Conservation (phyloP, 2,888 invertebrate genomes). For the Pediacus dermestoides region DNA sequence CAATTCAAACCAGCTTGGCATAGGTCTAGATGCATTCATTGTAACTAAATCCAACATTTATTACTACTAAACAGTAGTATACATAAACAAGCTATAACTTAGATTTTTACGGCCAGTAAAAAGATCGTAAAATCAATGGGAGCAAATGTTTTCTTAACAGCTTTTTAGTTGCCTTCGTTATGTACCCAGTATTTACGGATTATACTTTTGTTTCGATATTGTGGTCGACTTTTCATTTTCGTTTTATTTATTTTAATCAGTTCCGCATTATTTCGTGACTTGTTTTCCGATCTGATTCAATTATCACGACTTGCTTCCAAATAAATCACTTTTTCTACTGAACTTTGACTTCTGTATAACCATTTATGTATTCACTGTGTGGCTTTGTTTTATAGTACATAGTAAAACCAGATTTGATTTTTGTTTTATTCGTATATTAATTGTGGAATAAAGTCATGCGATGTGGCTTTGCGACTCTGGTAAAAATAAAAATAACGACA, state of each 20-base stretch:
- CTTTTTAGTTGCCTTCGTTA: slow-evolving; percentile 18
- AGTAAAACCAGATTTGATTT: too few relatives aligned
- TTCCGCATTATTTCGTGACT: slow-evolving; percentile 42
- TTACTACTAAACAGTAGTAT: slow-evolving; percentile 50
- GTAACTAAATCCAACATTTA: slow-evolving; percentile 43
- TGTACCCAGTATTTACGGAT: background rate
- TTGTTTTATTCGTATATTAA: too few relatives aligned
- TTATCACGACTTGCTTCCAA: slow-evolving; percentile 41
- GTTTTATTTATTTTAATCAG: slow-evolving; percentile 26
- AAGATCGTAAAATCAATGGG: slow-evolving; percentile 51
- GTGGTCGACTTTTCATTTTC: background rate
- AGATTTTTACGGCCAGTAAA: slow-evolving; percentile 51
- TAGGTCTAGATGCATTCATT: slow-evolving; percentile 43
- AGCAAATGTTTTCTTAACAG: slow-evolving; percentile 40
- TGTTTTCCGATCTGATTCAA: slow-evolving; percentile 41
- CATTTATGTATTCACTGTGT: slow-evolving; percentile 14
- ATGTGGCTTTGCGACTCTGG: too few relatives aligned
- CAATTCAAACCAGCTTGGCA: slow-evolving; percentile 43
- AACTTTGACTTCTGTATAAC: slow-evolving; percentile 17
- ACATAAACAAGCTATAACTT: slow-evolving; percentile 52
- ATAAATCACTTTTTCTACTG: slow-evolving; percentile 24
- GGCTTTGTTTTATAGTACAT: too few relatives aligned
- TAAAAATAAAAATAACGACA: too few relatives aligned
- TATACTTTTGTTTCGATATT: background rate
- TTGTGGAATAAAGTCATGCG: too few relatives aligned